Evolutionary conservation across 2,888 invertebrate genomes (phyloP).

Genomic region (Eupeodes latifasciatus): DNA sequence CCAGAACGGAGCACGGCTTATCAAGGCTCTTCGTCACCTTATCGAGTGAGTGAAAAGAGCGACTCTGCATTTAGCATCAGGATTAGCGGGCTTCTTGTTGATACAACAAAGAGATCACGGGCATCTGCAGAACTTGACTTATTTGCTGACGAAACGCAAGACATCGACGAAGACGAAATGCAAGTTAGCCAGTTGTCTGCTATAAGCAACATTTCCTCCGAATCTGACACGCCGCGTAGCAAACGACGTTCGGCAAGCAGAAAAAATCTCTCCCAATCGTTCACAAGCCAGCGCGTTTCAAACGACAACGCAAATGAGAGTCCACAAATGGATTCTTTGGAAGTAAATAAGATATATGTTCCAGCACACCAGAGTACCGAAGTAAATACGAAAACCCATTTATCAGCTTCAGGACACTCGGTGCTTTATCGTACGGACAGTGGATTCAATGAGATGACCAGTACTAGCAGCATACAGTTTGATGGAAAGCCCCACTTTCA

Average conservation of each 20-base stretch:
- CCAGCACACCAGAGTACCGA: slow-evolving; percentile 8
- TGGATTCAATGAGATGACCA: slow-evolving; percentile 83
- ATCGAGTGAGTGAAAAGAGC: slow-evolving; percentile 71
- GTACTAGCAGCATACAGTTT: slow-evolving; percentile 70
- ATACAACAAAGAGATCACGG: slow-evolving; percentile 77
- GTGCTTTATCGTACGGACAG: slow-evolving; percentile 82
- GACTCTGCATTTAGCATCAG: slow-evolving; percentile 80
- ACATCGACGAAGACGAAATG: slow-evolving; percentile 80
- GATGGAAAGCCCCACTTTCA: slow-evolving; percentile 45
- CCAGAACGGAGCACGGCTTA: slow-evolving; percentile 81
- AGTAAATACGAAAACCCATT: background rate
- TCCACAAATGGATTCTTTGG: background rate
- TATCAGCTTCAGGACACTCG: slow-evolving; percentile 28
- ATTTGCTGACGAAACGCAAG: slow-evolving; percentile 78
- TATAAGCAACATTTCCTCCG: slow-evolving; percentile 79
- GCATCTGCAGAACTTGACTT: slow-evolving; percentile 73
- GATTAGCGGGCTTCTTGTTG: slow-evolving; percentile 79
- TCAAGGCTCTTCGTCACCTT: slow-evolving; percentile 76
- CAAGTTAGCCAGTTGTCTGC: slow-evolving; percentile 80
- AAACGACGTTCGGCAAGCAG: slow-evolving; percentile 82
- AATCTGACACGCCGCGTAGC: slow-evolving; percentile 81
- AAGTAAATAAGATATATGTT: background rate
- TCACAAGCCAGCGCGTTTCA: slow-evolving; percentile 79
- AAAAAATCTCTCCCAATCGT: slow-evolving; percentile 83
- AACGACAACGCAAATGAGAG: slow-evolving; percentile 28